Base-by-base conservation (phyloP, 2,113 vertebrate genomes). In the Crypturellus undulatus region DNA sequence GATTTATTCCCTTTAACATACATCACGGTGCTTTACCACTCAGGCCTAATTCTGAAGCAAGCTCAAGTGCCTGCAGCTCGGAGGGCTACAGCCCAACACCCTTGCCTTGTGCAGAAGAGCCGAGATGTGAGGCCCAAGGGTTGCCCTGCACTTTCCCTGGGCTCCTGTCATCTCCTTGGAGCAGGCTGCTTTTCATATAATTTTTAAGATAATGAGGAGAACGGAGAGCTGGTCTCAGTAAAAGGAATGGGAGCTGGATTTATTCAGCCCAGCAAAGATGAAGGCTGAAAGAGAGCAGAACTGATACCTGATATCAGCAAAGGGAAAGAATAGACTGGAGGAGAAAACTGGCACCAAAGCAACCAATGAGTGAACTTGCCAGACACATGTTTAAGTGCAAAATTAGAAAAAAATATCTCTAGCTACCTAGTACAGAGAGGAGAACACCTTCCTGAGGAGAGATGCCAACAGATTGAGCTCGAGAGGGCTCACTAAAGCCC, bases 21-120 rank as follows among this genome's bases (percentile, higher is more conserved):
- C 0, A 0, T 28, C 83, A 25, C 0, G 1, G 16, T 42, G 25
- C 30, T 81, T 17, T 32, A 14, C 56, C 60, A 56, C 34, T 58
- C 17, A 58, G 10, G 17, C 30, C 54, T 18, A 58, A 58, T 32
- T 58, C 54, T 32, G 54, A 18, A 58, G 54, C 17, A 4, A 58
- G 54, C 54, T 58, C 6, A 16, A 32, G 54, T 5, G 28, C 17
- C 28, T 58, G 54, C 18, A 9, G 30, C 54, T 32, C 9, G 9
- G 28, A 58, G 28, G 54, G 30, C 54, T 58, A 28, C 54, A 32
- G 54, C 16, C 30, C 15, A 58, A 32, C 54, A 18, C 54, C 30
- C 30, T 32, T 32, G 54, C 16, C 54, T 10, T 58, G 54, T 10
- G 9, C 54, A 58, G 54, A 58, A 58, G 54, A 18, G 30, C 17